phyloP scores from a whole-genome alignment of 1,140 invertebrate genomes.

The Pseudomyrmex gracilis region DNA sequence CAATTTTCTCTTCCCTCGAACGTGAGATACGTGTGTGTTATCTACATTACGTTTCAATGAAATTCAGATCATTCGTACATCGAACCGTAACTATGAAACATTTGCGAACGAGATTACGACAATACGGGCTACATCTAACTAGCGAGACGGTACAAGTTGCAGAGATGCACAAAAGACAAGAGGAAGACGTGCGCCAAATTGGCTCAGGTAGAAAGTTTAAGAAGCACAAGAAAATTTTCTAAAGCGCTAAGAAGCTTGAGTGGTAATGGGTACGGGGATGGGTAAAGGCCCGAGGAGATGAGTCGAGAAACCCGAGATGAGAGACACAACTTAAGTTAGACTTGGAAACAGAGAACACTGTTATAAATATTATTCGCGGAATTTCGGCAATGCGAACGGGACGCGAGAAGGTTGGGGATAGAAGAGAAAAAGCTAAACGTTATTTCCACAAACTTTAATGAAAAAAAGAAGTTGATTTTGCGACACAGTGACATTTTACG shows the following conservation, averaged over 20 bases:
- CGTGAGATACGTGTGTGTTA: background rate
- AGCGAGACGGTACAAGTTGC: constrained; percentile 49
- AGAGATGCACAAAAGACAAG: constrained; percentile 56
- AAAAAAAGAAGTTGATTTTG: background rate
- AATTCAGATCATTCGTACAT: background rate
- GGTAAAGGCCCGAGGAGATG: constrained; percentile 47
- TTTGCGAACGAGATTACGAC: constrained; percentile 42
- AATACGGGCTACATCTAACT: constrained; percentile 38
- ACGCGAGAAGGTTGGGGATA: constrained; percentile 49
- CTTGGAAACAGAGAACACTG: constrained; percentile 60
- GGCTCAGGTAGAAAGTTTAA: constrained; percentile 68
- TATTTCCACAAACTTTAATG: constrained; percentile 48
- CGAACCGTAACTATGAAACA: constrained; percentile 23
- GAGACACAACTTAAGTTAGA: constrained; percentile 59
- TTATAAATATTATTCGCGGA: constrained; percentile 58
- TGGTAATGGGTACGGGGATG: constrained; percentile 7
- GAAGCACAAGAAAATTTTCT: constrained; percentile 72
- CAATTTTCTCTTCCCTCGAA: background rate
- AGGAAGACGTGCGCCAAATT: constrained; percentile 56
- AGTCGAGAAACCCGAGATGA: constrained; percentile 28
- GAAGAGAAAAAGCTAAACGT: constrained; percentile 44
- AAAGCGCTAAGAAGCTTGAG: constrained; percentile 65
- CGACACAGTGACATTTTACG: background rate
- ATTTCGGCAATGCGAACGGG: constrained; percentile 57
- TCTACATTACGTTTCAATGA: background rate